Percentiles rank a stretch among this genome's conserved stretches.
Evolutionary conservation across 2,113 vertebrate genomes (phyloP).

Genomic region (Actenoides lindsayi): DNA sequence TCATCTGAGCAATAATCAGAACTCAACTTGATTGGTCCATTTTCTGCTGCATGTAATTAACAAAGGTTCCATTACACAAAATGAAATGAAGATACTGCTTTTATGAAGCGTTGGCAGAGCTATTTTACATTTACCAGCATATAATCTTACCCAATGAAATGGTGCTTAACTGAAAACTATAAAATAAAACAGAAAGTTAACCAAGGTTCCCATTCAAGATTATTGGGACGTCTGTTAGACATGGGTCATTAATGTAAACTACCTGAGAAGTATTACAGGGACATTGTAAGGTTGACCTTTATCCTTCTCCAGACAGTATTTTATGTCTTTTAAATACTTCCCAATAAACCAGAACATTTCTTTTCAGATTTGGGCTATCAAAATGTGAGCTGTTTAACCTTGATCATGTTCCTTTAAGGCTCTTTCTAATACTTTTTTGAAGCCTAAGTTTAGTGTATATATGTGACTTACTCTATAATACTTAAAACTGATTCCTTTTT

Average conservation of each 20-base stretch:
- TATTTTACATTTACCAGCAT: not conserved
- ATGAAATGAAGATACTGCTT: not conserved
- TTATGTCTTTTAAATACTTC: slow-evolving; percentile 19
- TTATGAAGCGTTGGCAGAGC: not conserved
- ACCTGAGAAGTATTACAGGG: not conserved
- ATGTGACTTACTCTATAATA: not conserved
- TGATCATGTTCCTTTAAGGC: not conserved
- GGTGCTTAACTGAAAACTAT: slow-evolving; percentile 38
- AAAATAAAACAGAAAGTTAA: slow-evolving; percentile 52
- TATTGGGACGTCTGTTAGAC: slow-evolving; percentile 38
- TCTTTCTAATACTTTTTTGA: not conserved
- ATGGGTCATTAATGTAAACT: slow-evolving; percentile 35
- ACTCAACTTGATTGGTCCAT: not conserved
- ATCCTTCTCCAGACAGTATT: not conserved
- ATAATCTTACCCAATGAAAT: not conserved
- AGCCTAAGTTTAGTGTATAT: not conserved
- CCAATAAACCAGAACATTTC: slow-evolving; percentile 32
- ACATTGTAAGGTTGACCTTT: not conserved
- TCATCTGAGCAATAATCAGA: not conserved
- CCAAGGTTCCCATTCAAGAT: slow-evolving; percentile 12
- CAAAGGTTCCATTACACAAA: not conserved
- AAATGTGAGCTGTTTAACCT: slow-evolving; percentile 10
- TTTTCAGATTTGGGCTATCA: slow-evolving; percentile 11
- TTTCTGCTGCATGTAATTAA: not conserved
- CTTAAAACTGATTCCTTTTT: not conserved